These are phyloP conservation scores for Sycophila texana DNA, from an alignment of 2,888 invertebrate species.

Conservation along the genomic window DNA sequence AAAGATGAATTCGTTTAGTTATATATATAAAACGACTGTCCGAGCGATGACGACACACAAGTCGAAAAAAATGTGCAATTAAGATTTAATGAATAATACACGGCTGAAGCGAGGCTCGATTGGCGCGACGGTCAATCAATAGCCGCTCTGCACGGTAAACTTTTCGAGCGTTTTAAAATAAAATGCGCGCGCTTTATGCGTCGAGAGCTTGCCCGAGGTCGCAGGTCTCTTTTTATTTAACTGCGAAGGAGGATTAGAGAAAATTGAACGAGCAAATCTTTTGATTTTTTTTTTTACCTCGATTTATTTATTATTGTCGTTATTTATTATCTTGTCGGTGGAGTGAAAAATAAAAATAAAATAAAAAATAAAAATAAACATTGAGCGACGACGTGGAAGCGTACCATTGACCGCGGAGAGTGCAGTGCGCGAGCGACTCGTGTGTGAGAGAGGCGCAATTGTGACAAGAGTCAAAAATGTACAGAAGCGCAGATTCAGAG, in stretches of 20 bases:
- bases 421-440: neutral
- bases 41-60: conserved; percentile 15
- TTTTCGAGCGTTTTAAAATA: conserved; percentile 23
- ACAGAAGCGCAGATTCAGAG: conserved; percentile 55
- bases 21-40: conserved; percentile 14
- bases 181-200: neutral
- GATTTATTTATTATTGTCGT: neutral
- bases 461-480: conserved; percentile 53
- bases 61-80: conserved; percentile 37
- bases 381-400: neutral
- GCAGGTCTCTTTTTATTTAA: neutral
- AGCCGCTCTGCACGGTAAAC: neutral
- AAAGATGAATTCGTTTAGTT: conserved; percentile 22
- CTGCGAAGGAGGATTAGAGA: neutral
- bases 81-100: conserved; percentile 28
- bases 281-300: conserved; percentile 18
- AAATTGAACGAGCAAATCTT: conserved; percentile 20
- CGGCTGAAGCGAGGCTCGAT: neutral
- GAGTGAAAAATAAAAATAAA: conserved; percentile 2
- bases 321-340: conserved; percentile 18
- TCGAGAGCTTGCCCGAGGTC: neutral
- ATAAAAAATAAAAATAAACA: conserved; percentile 6
- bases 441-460: conserved; percentile 30
- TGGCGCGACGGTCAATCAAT: conserved; percentile 9
- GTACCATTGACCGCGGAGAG: neutral